These are phyloP conservation scores for Sphaerodactylus townsendi DNA, from an alignment of 2,113 vertebrate genomes.

Conservation along the genomic window DNA sequence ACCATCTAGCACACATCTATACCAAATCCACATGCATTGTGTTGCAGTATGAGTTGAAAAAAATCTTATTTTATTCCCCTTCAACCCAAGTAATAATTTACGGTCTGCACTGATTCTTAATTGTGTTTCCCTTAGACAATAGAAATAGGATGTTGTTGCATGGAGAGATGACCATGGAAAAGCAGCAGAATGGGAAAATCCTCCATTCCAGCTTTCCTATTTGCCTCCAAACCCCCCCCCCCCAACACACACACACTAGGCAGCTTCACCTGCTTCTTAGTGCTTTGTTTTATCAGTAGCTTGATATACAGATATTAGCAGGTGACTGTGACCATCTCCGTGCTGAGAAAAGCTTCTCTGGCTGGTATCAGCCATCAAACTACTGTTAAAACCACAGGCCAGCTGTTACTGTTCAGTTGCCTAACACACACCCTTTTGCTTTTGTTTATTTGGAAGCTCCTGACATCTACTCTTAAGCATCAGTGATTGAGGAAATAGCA, in stretches of 20 bases:
- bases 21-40: neutral
- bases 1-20: neutral
- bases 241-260: neutral
- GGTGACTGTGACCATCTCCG: neutral
- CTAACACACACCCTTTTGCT: neutral
- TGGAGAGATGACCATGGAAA: neutral
- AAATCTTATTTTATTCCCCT: neutral
- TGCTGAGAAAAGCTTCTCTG: neutral
- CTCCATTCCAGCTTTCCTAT: neutral
- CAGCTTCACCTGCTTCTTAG: neutral
- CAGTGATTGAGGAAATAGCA: neutral
- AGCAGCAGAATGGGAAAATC: neutral
- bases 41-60: neutral
- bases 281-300: neutral
- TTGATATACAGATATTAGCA: neutral
- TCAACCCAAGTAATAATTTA: neutral
- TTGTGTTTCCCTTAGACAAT: neutral
- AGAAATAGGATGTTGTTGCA: neutral
- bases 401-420: neutral
- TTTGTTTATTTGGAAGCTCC: neutral
- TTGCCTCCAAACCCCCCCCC: no score
- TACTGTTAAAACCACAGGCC: neutral
- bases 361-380: neutral
- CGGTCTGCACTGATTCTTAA: neutral
- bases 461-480: neutral